Conservation (phyloP, 2,888 invertebrate species). For the Apodemia zela region DNA sequence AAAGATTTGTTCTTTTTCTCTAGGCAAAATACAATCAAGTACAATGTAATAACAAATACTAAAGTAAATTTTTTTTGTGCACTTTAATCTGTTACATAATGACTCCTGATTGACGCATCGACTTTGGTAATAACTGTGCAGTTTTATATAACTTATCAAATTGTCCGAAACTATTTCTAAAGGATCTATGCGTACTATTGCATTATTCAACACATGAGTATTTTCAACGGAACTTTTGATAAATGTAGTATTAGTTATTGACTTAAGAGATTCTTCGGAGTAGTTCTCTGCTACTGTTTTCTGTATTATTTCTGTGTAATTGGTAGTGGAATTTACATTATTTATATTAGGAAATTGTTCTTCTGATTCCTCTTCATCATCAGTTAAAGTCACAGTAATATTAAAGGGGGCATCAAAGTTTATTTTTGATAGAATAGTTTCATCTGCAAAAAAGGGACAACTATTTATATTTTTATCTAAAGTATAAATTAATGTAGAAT, state of each 20-base stretch:
- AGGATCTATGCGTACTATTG: neutral
- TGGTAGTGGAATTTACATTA: neutral
- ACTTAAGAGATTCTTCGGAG: neutral
- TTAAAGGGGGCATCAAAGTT: neutral
- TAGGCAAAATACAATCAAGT: neutral
- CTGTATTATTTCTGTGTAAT: too few species aligned
- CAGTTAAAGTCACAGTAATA: neutral
- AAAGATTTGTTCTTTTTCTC: neutral
- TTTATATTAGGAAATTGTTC: neutral
- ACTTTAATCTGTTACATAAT: neutral
- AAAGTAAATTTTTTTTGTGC: neutral
- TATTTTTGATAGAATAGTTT: neutral
- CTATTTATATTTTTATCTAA: too few species aligned
- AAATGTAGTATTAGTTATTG: neutral
- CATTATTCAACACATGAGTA: neutral
- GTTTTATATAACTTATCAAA: neutral
- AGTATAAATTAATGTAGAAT: too few species aligned
- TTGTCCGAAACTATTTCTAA: conserved; percentile 4
- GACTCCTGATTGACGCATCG: neutral
- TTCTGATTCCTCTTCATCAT: neutral
- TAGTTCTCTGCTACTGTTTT: neutral
- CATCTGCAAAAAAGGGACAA: neutral
- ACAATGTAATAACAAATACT: neutral
- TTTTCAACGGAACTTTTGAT: neutral
- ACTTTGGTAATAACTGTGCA: neutral